These are phyloP conservation scores for Nerophis lumbriciformis DNA, from an alignment of 2,113 vertebrate species.

Conservation along the genomic window DNA sequence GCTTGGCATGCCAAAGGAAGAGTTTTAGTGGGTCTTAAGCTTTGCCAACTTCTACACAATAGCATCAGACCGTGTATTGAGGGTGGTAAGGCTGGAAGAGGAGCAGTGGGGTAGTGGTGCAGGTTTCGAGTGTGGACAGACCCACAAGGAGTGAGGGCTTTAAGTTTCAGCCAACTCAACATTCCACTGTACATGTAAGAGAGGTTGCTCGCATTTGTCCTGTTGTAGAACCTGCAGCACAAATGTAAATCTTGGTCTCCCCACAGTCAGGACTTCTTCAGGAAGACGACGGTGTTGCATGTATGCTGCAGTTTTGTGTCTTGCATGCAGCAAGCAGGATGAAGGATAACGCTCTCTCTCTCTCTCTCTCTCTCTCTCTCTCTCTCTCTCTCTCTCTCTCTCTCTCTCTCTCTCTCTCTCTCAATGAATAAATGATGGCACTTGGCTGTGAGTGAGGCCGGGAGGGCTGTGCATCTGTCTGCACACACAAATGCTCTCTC, in stretches of 20 bases:
- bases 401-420: conserved; percentile 14
- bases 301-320: neutral
- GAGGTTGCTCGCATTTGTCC: too few species aligned
- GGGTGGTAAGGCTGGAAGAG: neutral
- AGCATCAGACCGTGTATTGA: too few species aligned
- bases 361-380: conserved; percentile 4
- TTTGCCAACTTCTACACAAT: too few species aligned
- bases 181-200: conserved; percentile 1
- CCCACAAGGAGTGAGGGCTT: conserved; percentile 33
- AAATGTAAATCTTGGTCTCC: too few species aligned
- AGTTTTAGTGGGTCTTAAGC: too few species aligned
- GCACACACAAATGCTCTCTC: conserved; percentile 67
- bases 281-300: neutral
- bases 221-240: too few species aligned
- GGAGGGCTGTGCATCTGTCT: conserved; percentile 63
- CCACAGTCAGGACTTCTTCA: neutral
- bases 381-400: conserved; percentile 10
- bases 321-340: neutral
- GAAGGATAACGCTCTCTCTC: neutral
- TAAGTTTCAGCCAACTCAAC: conserved; percentile 50
- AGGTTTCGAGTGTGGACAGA: conserved; percentile 31
- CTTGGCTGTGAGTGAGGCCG: conserved; percentile 56
- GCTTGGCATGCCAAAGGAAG: too few species aligned
- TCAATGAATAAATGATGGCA: conserved; percentile 68
- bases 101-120: neutral